Conservation (phyloP, 1,140 invertebrate species). For the Chrysomallon squamiferum region DNA sequence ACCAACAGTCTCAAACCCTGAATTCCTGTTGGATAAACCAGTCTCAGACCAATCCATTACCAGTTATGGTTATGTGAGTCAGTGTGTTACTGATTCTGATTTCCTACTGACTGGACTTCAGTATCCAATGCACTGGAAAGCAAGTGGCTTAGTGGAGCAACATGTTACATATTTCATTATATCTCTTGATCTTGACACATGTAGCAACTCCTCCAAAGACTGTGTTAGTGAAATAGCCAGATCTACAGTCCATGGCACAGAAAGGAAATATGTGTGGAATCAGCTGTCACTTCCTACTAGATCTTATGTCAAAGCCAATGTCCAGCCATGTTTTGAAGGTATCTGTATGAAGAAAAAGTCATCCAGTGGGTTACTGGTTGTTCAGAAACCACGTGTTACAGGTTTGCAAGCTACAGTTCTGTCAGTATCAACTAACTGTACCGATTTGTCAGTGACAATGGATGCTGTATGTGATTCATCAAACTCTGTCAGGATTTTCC, state of each 20-base stretch:
- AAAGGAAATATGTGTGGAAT: neutral
- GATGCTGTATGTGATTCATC: neutral
- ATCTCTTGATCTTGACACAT: neutral
- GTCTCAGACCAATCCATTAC: too few relatives aligned
- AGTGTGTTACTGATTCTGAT: too few relatives aligned
- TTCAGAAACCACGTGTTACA: neutral
- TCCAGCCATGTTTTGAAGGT: neutral
- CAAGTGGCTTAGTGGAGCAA: neutral
- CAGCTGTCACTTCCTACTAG: neutral
- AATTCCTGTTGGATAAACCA: too few relatives aligned
- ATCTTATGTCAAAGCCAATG: neutral
- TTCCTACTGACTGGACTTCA: too few relatives aligned
- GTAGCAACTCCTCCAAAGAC: neutral
- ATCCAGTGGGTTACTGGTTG: neutral
- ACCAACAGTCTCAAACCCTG: too few relatives aligned
- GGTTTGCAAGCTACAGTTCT: neutral
- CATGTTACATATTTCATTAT: neutral
- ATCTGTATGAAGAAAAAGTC: neutral
- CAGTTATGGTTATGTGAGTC: too few relatives aligned
- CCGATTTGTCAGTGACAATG: neutral
- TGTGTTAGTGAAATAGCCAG: neutral
- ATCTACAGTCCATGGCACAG: neutral
- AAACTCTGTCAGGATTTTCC: neutral
- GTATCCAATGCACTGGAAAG: too few relatives aligned
- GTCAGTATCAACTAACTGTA: neutral